Conservation (phyloP, 2,797 vertebrate genomes). For the Kryptopterus vitreolus region DNA sequence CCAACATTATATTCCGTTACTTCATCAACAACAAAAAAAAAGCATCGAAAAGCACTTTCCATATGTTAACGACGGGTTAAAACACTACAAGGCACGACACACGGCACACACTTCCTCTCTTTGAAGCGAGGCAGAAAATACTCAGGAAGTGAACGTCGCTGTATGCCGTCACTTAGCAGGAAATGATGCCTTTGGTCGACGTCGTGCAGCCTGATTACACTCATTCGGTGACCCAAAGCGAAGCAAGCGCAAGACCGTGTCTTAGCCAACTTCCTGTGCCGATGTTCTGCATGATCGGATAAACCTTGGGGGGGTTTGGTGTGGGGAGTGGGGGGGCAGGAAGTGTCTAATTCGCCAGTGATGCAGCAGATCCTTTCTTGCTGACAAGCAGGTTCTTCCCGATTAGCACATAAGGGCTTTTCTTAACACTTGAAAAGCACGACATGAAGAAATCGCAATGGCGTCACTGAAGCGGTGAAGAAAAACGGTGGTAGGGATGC, state of each 20-base stretch:
- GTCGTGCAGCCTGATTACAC: conserved; percentile 33
- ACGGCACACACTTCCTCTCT: neutral
- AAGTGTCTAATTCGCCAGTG: conserved; percentile 24
- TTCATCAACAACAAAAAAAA: neutral
- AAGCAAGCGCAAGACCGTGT: conserved; percentile 3
- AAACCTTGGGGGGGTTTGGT: conserved; percentile 10
- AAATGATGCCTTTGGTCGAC: conserved; percentile 41
- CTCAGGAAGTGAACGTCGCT: conserved; percentile 38
- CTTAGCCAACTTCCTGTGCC: conserved; percentile 48
- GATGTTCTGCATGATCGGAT: conserved; percentile 32
- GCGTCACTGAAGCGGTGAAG: neutral
- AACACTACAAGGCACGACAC: conserved; percentile 13
- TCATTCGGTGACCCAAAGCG: conserved; percentile 31
- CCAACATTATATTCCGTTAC: neutral
- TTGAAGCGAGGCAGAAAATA: neutral
- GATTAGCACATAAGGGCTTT: conserved; percentile 21
- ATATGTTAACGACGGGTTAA: conserved; percentile 2
- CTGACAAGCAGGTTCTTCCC: conserved; percentile 26
- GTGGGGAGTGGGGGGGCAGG: conserved; percentile 27
- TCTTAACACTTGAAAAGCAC: conserved; percentile 12
- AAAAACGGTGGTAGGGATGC: neutral
- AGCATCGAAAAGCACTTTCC: neutral
- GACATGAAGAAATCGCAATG: neutral
- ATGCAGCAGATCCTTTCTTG: conserved; percentile 41
- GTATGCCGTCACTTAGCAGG: conserved; percentile 39